Percentiles rank a stretch among this genome's conserved stretches.
Evolutionary conservation across 2,113 vertebrate genomes (phyloP).

Genomic region (Poeciliopsis retropinna): DNA sequence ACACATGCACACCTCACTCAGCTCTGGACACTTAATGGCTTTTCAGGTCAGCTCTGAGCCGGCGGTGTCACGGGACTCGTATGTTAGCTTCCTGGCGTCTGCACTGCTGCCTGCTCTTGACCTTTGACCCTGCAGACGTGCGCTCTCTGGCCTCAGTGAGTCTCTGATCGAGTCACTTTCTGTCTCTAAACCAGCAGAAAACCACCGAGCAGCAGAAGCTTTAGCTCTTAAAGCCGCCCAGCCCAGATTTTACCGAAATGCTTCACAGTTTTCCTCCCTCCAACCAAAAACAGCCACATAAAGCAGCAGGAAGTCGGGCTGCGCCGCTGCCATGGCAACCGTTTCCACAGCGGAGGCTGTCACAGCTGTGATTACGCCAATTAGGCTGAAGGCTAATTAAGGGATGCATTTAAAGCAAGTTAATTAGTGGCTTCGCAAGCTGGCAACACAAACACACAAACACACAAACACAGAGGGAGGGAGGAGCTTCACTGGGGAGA

Average conservation of each 20-base stretch:
- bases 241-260: background rate
- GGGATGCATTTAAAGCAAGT: slow-evolving; percentile 75
- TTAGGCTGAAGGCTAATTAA: slow-evolving; percentile 74
- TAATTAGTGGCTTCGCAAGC: slow-evolving; percentile 65
- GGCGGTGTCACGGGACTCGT: slow-evolving; percentile 64
- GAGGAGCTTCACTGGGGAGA: too few relatives aligned
- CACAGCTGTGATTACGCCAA: slow-evolving; percentile 73
- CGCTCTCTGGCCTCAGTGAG: slow-evolving; percentile 34
- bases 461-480: background rate
- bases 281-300: slow-evolving; percentile 43
- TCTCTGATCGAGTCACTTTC: background rate
- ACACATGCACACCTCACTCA: background rate
- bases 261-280: background rate
- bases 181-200: slow-evolving; percentile 22
- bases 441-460: slow-evolving; percentile 8
- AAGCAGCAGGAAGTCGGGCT: slow-evolving; percentile 16
- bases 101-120: slow-evolving; percentile 64
- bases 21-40: slow-evolving; percentile 60
- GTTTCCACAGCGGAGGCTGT: slow-evolving; percentile 62
- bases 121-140: slow-evolving; percentile 48
- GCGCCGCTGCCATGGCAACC: slow-evolving; percentile 48
- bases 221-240: background rate
- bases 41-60: slow-evolving; percentile 61
- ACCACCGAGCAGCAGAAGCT: slow-evolving; percentile 11
- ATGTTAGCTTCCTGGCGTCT: slow-evolving; percentile 69